These are phyloP conservation scores for Gila orcuttii DNA, from an alignment of 2,113 vertebrate genomes.

Conservation along the genomic window DNA sequence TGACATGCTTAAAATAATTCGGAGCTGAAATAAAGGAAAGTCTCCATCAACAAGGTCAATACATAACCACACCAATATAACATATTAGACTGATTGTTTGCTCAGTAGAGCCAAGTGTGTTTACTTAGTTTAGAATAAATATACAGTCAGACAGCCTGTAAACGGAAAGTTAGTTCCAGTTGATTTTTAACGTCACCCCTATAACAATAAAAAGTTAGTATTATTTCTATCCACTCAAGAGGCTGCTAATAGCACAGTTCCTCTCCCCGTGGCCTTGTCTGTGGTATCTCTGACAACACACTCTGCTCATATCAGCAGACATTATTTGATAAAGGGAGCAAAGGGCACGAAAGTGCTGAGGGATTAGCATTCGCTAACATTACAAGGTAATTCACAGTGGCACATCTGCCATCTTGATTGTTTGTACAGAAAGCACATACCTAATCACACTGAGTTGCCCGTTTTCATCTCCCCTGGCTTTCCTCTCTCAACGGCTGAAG, in stretches of 20 bases:
- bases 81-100: background rate
- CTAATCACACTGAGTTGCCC: constrained; percentile 41
- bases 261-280: constrained; percentile 13
- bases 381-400: constrained; percentile 52
- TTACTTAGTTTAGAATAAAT: background rate
- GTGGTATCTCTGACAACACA: constrained; percentile 42
- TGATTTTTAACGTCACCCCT: background rate
- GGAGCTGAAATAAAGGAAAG: no score
- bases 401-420: constrained; percentile 58
- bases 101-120: constrained; percentile 4
- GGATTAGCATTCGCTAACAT: constrained; percentile 48
- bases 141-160: constrained; percentile 14
- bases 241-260: constrained; percentile 15
- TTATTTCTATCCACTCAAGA: constrained; percentile 21
- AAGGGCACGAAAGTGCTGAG: constrained; percentile 39
- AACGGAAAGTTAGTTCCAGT: background rate
- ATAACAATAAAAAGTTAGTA: background rate
- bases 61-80: background rate
- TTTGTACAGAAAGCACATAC: constrained; percentile 44
- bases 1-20: background rate
- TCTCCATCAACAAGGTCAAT: background rate
- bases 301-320: constrained; percentile 41
- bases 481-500: constrained; percentile 42
- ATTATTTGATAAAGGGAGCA: constrained; percentile 34
- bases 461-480: constrained; percentile 17